A percentile compares a stretch with the other conserved stretches of the same genome.
phyloP scores from a whole-genome alignment of 2,797 vertebrate genomes.

The Cygnus olor region DNA sequence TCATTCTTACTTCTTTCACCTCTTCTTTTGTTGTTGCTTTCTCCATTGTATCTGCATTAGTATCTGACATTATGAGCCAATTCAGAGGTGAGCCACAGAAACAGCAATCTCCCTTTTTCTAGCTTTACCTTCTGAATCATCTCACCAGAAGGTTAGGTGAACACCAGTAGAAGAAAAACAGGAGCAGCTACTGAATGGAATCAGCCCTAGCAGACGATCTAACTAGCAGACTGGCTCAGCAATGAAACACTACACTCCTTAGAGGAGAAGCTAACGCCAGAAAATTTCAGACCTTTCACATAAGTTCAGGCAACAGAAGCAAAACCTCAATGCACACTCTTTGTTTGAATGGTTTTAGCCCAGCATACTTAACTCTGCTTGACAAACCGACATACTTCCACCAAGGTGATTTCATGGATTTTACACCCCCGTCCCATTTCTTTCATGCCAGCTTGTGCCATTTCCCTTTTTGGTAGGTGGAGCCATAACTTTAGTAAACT shows the following conservation, averaged over 20 bases:
- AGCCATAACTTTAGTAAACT: background rate
- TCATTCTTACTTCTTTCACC: background rate
- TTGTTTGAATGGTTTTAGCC: background rate
- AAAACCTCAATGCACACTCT: background rate
- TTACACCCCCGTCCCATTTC: background rate
- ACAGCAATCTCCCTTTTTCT: background rate
- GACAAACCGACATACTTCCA: background rate
- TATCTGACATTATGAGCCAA: background rate
- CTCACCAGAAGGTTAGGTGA: background rate
- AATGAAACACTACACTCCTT: background rate
- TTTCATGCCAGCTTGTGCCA: background rate
- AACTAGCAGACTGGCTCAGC: background rate
- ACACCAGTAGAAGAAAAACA: background rate
- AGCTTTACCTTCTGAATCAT: background rate
- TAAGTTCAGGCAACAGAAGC: background rate
- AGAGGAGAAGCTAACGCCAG: background rate
- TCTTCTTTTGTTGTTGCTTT: background rate
- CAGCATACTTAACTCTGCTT: rapidly evolving
- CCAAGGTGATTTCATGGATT: background rate
- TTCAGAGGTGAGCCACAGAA: background rate
- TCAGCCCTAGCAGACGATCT: background rate
- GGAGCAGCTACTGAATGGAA: background rate
- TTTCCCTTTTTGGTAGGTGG: background rate
- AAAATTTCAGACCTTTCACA: background rate
- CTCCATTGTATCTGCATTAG: background rate